Percentiles rank a stretch among this genome's conserved stretches.
Conservation (phyloP, 2,888 invertebrate genomes). For the Trissoscelio sp. region DNA sequence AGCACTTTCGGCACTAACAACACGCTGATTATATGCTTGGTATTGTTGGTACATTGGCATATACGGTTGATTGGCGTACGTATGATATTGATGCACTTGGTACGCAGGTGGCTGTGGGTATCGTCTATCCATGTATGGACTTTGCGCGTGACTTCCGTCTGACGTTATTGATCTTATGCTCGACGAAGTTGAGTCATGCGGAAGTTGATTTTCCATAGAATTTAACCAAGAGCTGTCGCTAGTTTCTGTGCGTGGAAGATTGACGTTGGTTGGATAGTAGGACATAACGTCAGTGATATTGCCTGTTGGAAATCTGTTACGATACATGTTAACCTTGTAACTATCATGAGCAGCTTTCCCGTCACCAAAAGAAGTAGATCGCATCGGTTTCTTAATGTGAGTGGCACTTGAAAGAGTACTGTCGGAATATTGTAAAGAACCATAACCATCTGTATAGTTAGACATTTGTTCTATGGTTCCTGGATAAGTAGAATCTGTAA, state of each 20-base stretch:
- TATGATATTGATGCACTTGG: conserved; percentile 79
- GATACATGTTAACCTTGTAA: conserved; percentile 87
- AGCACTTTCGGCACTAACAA: conserved; percentile 75
- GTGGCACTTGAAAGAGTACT: conserved; percentile 77
- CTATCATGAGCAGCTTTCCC: conserved; percentile 86
- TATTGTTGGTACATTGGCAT: conserved; percentile 80
- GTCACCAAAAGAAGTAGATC: conserved; percentile 83
- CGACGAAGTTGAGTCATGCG: conserved; percentile 86
- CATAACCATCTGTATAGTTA: conserved; percentile 80
- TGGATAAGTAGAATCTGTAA: conserved; percentile 85
- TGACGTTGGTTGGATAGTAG: conserved; percentile 90
- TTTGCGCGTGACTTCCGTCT: conserved; percentile 79
- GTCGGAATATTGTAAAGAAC: conserved; percentile 83
- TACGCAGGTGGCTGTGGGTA: conserved; percentile 81
- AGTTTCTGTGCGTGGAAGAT: conserved; percentile 85
- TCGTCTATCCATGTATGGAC: conserved; percentile 78
- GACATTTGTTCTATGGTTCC: conserved; percentile 87
- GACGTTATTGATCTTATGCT: conserved; percentile 80
- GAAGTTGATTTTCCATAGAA: conserved; percentile 85
- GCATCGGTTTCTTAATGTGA: conserved; percentile 75
- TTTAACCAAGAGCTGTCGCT: conserved; percentile 86
- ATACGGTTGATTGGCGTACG: conserved; percentile 79
- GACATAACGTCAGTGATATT: conserved; percentile 91
- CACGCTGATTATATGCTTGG: conserved; percentile 77
- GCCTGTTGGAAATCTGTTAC: conserved; percentile 89